Conservation (phyloP, 2,888 invertebrate species). For the Temnothorax rugatulus region DNA sequence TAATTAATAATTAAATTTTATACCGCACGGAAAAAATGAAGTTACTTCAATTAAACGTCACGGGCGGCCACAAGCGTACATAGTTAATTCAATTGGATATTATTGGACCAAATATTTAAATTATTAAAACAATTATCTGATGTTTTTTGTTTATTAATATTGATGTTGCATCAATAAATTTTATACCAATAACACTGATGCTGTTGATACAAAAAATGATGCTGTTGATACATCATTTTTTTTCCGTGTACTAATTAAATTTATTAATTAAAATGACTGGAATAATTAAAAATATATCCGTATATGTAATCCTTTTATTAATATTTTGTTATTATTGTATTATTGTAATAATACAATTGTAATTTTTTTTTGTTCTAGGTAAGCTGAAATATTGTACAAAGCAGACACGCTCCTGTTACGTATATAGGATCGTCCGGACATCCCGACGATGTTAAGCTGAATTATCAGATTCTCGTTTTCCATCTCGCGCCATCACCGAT, state of each 20-base stretch:
- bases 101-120: no score
- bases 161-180: no score
- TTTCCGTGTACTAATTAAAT: background rate
- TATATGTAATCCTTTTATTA: background rate
- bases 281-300: background rate
- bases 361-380: slow-evolving; percentile 73
- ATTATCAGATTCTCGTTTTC: slow-evolving; percentile 11
- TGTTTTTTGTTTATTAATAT: no score
- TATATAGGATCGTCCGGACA: background rate
- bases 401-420: background rate
- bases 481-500: slow-evolving; percentile 2
- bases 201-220: no score
- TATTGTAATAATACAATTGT: background rate
- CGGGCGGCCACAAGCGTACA: no score
- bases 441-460: slow-evolving; percentile 13
- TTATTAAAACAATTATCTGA: no score
- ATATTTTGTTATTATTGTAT: background rate
- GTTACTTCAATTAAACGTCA: no score
- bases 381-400: slow-evolving; percentile 48
- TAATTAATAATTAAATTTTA: background rate
- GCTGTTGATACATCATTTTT: no score
- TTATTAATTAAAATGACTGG: background rate
- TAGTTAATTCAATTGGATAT: no score
- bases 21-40: background rate
- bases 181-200: no score